Evolutionary conservation across 2,888 invertebrate species (phyloP).

Genomic region (Calameuta filiformis): DNA sequence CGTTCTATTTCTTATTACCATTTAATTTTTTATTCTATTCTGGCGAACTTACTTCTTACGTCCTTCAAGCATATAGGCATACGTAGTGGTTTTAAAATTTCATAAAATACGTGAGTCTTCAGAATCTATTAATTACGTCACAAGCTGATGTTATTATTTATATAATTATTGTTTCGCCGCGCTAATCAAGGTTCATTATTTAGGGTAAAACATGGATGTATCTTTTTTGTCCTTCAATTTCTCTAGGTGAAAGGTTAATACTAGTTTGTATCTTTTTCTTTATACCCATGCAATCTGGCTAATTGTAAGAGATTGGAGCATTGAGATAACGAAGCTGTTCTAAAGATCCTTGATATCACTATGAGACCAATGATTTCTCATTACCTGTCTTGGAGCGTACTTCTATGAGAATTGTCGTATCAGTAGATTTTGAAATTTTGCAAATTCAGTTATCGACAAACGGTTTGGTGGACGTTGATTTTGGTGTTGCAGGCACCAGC

Average conservation of each 20-base stretch:
- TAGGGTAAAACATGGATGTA: neutral
- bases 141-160: neutral
- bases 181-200: neutral
- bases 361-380: neutral
- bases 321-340: neutral
- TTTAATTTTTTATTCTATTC: neutral
- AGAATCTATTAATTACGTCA: neutral
- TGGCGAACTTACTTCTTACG: neutral
- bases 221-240: neutral
- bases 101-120: neutral
- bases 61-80: neutral
- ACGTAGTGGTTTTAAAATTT: neutral
- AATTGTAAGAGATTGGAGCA: neutral
- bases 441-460: neutral
- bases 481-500: constrained; percentile 82
- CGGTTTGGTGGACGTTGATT: constrained; percentile 35
- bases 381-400: neutral
- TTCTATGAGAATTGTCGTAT: neutral
- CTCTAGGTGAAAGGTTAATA: neutral
- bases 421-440: neutral
- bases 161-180: neutral
- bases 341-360: neutral
- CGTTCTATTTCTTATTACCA: neutral
- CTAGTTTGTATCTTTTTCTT: neutral
- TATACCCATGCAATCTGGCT: neutral